These are phyloP conservation scores for Nezara viridula DNA, from an alignment of 2,888 invertebrate genomes.

Conservation along the genomic window DNA sequence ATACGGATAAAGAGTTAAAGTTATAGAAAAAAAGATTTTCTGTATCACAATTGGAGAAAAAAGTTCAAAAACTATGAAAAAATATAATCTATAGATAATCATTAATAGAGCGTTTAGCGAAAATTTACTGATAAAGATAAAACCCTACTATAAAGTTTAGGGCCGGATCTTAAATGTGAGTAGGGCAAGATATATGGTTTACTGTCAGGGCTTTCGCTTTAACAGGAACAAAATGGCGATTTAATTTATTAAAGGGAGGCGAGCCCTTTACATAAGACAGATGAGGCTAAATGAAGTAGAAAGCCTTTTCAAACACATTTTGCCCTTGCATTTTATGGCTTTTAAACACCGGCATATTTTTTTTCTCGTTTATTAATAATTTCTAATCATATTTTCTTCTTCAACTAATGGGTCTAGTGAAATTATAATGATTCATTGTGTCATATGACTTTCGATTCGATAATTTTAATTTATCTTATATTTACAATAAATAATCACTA, in stretches of 20 bases:
- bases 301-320: not conserved
- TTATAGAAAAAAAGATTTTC: no score
- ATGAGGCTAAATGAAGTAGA: conserved; percentile 26
- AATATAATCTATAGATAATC: not conserved
- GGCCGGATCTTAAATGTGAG: not conserved
- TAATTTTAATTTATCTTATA: no score
- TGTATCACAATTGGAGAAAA: no score
- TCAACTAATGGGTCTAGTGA: no score
- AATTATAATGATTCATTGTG: no score
- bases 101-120: not conserved
- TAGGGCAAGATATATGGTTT: conserved; percentile 16
- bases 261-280: conserved; percentile 16
- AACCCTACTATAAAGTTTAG: not conserved
- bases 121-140: not conserved
- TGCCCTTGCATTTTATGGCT: not conserved
- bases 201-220: not conserved
- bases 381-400: not conserved
- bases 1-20: no score
- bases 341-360: not conserved
- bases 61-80: no score
- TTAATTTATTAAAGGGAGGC: conserved; percentile 12
- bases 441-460: no score
- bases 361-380: not conserved
- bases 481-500: no score
- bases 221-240: conserved; percentile 30